Conservation (phyloP, 2,888 invertebrate genomes). For the Allophyes oxyacanthae region DNA sequence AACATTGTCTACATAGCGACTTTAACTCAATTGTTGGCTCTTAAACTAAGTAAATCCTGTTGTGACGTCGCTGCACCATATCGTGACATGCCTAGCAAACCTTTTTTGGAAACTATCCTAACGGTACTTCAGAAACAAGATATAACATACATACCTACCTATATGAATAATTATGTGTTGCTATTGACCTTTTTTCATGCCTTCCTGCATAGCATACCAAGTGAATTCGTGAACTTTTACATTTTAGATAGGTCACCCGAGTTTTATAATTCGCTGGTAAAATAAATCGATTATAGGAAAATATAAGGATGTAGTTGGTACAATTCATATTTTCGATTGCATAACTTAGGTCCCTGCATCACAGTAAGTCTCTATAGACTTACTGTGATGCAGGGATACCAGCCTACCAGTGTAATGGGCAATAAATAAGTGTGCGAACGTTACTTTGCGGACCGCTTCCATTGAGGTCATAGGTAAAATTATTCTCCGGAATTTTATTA, state of each 20-base stretch:
- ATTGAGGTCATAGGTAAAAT: constrained; percentile 71
- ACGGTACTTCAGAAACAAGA: constrained; percentile 31
- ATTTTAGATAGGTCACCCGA: constrained; percentile 44
- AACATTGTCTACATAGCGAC: constrained; percentile 68
- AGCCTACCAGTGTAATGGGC: constrained; percentile 8
- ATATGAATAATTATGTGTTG: constrained; percentile 30
- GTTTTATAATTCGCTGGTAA: constrained; percentile 19
- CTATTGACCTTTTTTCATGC: constrained; percentile 43
- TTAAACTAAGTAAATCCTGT: constrained; percentile 66
- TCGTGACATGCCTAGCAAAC: constrained; percentile 50
- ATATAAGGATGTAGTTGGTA: constrained; percentile 17
- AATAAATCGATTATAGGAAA: constrained; percentile 19
- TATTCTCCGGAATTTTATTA: constrained; percentile 63
- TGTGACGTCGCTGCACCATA: constrained; percentile 55
- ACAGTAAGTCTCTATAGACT: too few relatives aligned
- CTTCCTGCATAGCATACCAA: constrained; percentile 26
- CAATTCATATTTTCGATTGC: constrained; percentile 11
- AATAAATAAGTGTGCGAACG: constrained; percentile 20
- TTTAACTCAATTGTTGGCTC: constrained; percentile 60
- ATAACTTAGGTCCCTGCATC: constrained; percentile 10
- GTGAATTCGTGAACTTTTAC: constrained; percentile 41
- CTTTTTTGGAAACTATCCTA: constrained; percentile 51
- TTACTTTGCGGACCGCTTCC: constrained; percentile 59
- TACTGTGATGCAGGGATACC: constrained; percentile 5
- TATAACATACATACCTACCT: not conserved